These are phyloP conservation scores for Horisme vitalbata DNA, from an alignment of 2,888 invertebrate species.

Conservation along the genomic window DNA sequence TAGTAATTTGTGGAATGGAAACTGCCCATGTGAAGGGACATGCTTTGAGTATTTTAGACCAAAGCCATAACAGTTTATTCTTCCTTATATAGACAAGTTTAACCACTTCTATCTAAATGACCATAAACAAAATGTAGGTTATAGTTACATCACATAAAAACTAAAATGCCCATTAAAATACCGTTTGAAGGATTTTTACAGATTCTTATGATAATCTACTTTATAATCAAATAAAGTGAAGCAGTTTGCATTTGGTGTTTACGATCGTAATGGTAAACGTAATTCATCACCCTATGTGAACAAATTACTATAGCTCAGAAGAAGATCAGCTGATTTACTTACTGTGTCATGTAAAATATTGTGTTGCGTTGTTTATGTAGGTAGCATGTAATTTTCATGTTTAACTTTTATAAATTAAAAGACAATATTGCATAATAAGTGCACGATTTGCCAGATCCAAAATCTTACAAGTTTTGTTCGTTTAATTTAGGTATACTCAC, in stretches of 20 bases:
- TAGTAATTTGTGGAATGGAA: not conserved
- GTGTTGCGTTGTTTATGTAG: too few species aligned
- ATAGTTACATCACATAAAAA: conserved; percentile 29
- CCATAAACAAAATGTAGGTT: conserved; percentile 24
- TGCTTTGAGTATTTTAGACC: too few species aligned
- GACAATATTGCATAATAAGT: too few species aligned
- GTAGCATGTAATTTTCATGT: too few species aligned
- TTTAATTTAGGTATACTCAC: too few species aligned
- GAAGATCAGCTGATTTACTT: too few species aligned
- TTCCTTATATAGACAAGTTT: conserved; percentile 13
- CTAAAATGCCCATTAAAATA: conserved; percentile 17
- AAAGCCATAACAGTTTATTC: conserved; percentile 11
- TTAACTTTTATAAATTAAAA: too few species aligned
- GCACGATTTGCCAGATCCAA: too few species aligned
- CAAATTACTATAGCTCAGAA: not conserved
- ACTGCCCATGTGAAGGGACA: conserved; percentile 8
- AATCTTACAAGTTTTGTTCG: too few species aligned
- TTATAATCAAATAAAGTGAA: not conserved
- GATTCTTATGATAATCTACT: conserved; percentile 7
- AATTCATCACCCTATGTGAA: not conserved
- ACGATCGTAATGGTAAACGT: conserved; percentile 1
- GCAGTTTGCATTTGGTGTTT: conserved; percentile 7
- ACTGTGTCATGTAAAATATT: too few species aligned
- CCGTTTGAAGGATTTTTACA: conserved; percentile 24
- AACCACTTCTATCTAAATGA: conserved; percentile 15